Evolutionary conservation across 2,797 vertebrate genomes (phyloP), one percentile per base, ranked within the genome.

Genomic region (Megalops cyprinoides): DNA sequence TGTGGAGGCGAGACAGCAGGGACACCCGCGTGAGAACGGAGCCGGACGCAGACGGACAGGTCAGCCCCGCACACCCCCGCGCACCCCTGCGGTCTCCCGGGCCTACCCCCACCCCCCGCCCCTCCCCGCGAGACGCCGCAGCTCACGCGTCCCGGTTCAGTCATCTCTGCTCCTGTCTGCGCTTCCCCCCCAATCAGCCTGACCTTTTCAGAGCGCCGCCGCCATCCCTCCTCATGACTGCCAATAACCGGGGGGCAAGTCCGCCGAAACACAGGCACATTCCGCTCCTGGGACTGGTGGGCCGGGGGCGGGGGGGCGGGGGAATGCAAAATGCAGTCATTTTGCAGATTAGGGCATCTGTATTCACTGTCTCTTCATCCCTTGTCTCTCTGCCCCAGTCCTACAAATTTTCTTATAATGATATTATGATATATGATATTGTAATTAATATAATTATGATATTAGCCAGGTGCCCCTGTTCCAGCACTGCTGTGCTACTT

Each of bases 161-260:
- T 80, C 58, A 76, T 65, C n/a, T 79, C 79, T 83, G 78, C 71
- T 58, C 82, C 56, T 42, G 23, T 20, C 48, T 12, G 20, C 25
- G 1, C 77, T 65, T 75, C 62, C 34, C n/a, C 58, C 76, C 10
- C 58, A 69, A 79, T 67, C 75, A 83, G 76, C 42, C 48, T 87
- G 86, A 88, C 87, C 84, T 88, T 87, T 86, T 81, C 76, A 62
- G 49, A 25, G 44, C n/a, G 44, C 49, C 14, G 15, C 12, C 34
- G 48, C 28, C 31, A 74, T 37, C 34, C 74, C 39, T 44, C 81
- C 73, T 76, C 65, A 9, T 84, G 49, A 49, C 25, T 62, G 58
- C 31, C 15, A 34, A 77, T 82, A 53, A 74, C 71, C 78, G 44
- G 65, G 28, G 74, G 79, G 65, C 25, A 48, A 65, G 81, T 34